Percentiles rank a stretch among this genome's conserved stretches.
Evolutionary conservation across 2,888 invertebrate genomes (phyloP).

Genomic region (Drosophila borborema): DNA sequence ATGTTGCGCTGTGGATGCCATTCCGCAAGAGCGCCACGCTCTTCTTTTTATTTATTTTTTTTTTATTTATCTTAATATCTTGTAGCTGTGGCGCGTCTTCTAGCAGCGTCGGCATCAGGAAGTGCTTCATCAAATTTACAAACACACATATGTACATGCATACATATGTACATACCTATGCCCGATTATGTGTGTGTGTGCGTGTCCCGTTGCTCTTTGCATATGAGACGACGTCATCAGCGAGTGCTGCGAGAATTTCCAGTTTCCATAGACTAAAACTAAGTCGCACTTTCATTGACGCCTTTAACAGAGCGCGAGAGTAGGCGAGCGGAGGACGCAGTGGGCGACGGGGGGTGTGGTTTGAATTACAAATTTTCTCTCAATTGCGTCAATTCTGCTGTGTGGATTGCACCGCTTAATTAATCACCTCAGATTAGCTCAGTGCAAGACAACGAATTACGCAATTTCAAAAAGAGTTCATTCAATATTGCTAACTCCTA

Average conservation of each 20-base stretch:
- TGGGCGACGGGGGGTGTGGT: not conserved
- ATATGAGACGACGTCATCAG: slow-evolving; percentile 56
- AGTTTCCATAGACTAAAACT: slow-evolving; percentile 34
- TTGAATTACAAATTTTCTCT: slow-evolving; percentile 18
- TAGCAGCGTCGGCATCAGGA: slow-evolving; percentile 60
- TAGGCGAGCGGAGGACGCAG: too few relatives aligned
- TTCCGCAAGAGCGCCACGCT: slow-evolving; percentile 33
- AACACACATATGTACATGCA: slow-evolving; percentile 23
- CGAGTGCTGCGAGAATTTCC: slow-evolving; percentile 19
- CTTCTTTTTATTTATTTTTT: slow-evolving; percentile 25
- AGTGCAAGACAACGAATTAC: slow-evolving; percentile 38
- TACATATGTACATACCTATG: not conserved
- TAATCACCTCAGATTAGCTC: slow-evolving; percentile 59
- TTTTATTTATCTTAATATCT: slow-evolving; percentile 49
- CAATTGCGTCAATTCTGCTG: slow-evolving; percentile 51
- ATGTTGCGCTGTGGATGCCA: slow-evolving; percentile 51
- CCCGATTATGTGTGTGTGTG: not conserved
- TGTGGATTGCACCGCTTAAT: slow-evolving; percentile 58
- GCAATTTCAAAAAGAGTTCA: slow-evolving; percentile 5
- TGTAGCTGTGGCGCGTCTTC: slow-evolving; percentile 35
- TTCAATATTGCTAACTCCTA: slow-evolving; percentile 8
- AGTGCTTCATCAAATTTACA: slow-evolving; percentile 76
- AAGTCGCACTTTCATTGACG: slow-evolving; percentile 65
- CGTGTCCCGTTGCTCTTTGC: slow-evolving; percentile 40
- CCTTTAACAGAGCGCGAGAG: not conserved